Evolutionary conservation across 2,113 vertebrate species (phyloP).

Genomic region (Ciconia stormi): DNA sequence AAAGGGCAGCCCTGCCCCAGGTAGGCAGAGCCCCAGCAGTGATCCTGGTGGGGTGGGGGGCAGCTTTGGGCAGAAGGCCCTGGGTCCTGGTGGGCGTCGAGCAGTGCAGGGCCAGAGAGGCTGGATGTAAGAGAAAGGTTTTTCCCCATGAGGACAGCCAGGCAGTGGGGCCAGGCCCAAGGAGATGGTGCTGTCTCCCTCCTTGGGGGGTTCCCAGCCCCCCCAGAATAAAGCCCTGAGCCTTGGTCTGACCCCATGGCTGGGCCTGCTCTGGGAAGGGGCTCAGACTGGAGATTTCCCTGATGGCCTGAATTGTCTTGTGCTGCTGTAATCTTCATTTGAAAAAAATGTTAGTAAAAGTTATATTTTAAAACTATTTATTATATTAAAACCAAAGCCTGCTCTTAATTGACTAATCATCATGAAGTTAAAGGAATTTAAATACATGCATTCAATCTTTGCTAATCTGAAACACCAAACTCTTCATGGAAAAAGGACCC

Average conservation of each 20-base stretch:
- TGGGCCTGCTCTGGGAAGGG: background rate
- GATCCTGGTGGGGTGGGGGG: background rate
- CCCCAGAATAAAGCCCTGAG: background rate
- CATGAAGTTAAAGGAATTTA: background rate
- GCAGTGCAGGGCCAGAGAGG: background rate
- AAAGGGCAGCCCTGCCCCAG: background rate
- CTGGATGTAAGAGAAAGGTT: background rate
- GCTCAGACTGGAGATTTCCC: background rate
- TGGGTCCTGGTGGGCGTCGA: accelerated
- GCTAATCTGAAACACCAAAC: background rate
- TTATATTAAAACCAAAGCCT: background rate
- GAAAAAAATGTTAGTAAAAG: background rate
- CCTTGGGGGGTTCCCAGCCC: background rate
- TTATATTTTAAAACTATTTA: background rate
- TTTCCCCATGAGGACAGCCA: no score
- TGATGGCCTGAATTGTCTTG: background rate
- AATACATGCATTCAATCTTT: background rate
- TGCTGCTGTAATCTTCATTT: background rate
- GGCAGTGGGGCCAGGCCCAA: no score
- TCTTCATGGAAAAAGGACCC: background rate
- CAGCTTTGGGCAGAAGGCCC: background rate
- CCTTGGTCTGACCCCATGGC: background rate
- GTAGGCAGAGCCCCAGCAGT: background rate
- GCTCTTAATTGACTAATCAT: background rate
- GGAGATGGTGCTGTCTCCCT: background rate